These are phyloP conservation scores for Scomberomorus guttatus DNA, from an alignment of 2,797 vertebrate genomes.

Conservation along the genomic window DNA sequence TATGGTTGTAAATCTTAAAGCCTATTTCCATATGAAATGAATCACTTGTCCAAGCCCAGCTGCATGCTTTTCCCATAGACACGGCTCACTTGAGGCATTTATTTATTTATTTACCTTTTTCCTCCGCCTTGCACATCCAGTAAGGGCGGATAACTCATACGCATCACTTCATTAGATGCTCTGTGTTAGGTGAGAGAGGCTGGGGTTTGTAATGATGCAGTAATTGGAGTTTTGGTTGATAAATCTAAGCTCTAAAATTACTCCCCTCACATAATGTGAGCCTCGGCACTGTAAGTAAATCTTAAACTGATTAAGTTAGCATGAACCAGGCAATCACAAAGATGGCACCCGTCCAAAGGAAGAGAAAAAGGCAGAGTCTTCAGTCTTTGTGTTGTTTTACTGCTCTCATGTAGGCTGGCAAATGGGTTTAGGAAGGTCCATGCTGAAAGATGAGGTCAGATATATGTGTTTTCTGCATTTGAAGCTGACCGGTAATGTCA, in stretches of 20 bases:
- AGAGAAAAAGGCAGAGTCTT: conserved; percentile 81
- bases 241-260: conserved; percentile 99
- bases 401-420: conserved; percentile 74
- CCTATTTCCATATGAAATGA: conserved; percentile 85
- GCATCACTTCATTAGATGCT: conserved; percentile 84
- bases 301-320: conserved; percentile 99
- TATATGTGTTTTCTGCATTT: conserved; percentile 79
- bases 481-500: conserved; percentile 83
- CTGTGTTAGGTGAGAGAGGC: conserved; percentile 87
- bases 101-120: conserved; percentile 72
- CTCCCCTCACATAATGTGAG: conserved; percentile 98
- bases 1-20: conserved; percentile 81
- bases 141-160: conserved; percentile 78
- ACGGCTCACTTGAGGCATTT: conserved; percentile 72
- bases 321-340: conserved; percentile 99
- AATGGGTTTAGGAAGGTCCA: conserved; percentile 80
- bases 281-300: conserved; percentile 99
- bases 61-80: conserved; percentile 68
- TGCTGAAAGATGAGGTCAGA: conserved; percentile 82
- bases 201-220: conserved; percentile 96
- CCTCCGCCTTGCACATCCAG: conserved; percentile 64
- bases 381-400: conserved; percentile 81
- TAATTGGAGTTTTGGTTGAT: conserved; percentile 99
- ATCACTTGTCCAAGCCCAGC: conserved; percentile 79
- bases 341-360: conserved; percentile 97